Evolutionary conservation across 2,797 vertebrate genomes (phyloP).

Genomic region (Peromyscus melanophrys): DNA sequence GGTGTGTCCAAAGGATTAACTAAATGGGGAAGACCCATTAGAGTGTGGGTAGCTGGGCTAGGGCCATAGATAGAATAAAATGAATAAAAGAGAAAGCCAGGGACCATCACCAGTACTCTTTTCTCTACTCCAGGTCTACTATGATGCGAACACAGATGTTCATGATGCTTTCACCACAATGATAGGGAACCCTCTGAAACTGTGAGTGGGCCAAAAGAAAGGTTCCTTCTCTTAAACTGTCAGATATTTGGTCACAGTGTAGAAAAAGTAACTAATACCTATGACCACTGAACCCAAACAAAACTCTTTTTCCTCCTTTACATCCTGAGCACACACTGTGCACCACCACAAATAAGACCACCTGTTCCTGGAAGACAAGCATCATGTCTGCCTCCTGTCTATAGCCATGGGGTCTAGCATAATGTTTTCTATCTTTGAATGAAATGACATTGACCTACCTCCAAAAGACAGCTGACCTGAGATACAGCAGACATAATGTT

Average conservation of each 20-base stretch:
- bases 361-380: conserved; percentile 26
- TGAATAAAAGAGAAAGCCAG: not conserved
- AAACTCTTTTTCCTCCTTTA: conserved; percentile 46
- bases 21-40: not conserved
- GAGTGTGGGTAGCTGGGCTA: not conserved
- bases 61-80: not conserved
- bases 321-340: not conserved
- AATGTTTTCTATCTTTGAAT: conserved; percentile 16
- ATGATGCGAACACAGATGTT: not conserved
- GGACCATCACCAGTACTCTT: no score
- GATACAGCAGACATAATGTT: not conserved
- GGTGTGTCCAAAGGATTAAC: not conserved
- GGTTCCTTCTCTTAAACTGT: not conserved
- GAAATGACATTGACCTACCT: conserved; percentile 31
- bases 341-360: not conserved
- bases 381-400: conserved; percentile 7
- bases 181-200: not conserved
- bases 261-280: not conserved
- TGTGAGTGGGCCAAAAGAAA: not conserved
- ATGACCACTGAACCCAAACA: not conserved
- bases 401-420: not conserved
- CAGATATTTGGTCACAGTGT: not conserved
- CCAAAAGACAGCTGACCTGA: conserved; percentile 35
- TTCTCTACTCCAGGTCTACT: not conserved
- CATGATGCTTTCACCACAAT: not conserved